These are phyloP conservation scores for Oostethus manadensis DNA, from an alignment of 2,113 vertebrate genomes.

Conservation along the genomic window DNA sequence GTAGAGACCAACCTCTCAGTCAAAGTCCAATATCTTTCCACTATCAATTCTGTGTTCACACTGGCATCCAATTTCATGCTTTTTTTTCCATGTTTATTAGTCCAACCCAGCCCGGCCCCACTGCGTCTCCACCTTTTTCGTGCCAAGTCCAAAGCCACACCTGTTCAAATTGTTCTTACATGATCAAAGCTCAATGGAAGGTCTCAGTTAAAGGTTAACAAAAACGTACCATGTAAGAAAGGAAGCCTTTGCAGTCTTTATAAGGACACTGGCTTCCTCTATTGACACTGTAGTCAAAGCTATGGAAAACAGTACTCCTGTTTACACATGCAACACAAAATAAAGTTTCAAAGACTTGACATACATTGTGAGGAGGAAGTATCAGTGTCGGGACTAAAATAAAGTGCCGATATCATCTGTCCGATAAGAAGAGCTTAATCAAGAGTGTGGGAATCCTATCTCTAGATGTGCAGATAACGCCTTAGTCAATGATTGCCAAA, in stretches of 20 bases:
- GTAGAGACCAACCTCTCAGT: neutral
- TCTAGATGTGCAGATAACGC: neutral
- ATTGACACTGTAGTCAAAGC: conserved; percentile 5
- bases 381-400: neutral
- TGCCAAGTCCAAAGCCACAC: conserved; percentile 27
- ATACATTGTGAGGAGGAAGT: neutral
- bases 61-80: neutral
- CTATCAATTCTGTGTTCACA: neutral
- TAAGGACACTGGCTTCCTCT: conserved; percentile 7
- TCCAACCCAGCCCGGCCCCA: neutral
- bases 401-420: neutral
- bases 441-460: neutral
- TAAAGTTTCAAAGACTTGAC: neutral
- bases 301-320: conserved; percentile 5
- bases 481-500: conserved; percentile 3
- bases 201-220: conserved; percentile 53
- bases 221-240: conserved; percentile 13
- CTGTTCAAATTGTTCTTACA: conserved; percentile 18
- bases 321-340: neutral
- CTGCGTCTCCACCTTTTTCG: neutral
- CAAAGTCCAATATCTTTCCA: neutral
- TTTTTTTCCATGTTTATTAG: neutral
- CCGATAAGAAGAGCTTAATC: neutral
- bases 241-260: conserved; percentile 1
- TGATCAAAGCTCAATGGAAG: conserved; percentile 19